Conservation (phyloP, 1,140 invertebrate genomes). For the Monomorium pharaonis region DNA sequence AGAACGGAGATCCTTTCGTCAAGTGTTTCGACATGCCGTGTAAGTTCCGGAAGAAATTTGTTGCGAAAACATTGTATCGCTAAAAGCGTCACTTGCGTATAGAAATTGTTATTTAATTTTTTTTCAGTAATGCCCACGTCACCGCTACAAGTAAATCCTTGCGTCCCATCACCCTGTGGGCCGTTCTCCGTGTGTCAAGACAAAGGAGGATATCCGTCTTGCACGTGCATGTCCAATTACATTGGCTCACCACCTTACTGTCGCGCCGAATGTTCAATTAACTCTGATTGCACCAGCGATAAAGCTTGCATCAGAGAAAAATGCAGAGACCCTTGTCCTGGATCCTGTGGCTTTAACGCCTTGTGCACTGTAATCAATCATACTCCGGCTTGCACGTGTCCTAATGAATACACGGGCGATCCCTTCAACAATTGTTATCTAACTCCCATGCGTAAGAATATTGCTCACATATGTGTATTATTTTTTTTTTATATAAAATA, state of each 20-base stretch:
- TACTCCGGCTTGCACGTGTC: conserved; percentile 86
- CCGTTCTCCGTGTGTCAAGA: conserved; percentile 86
- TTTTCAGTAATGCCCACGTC: conserved; percentile 47
- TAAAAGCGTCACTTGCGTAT: background rate
- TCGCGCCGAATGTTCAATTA: conserved; percentile 89
- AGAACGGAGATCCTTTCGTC: conserved; percentile 86
- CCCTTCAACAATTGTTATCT: conserved; percentile 86
- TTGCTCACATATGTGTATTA: background rate
- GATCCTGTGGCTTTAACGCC: conserved; percentile 90
- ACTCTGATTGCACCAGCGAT: conserved; percentile 90
- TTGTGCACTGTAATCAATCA: conserved; percentile 86
- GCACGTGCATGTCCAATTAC: conserved; percentile 86
- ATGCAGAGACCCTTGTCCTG: conserved; percentile 90
- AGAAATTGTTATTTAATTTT: background rate
- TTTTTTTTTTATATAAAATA: background rate
- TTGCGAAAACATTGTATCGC: background rate
- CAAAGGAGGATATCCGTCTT: conserved; percentile 84
- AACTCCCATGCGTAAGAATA: conserved; percentile 78
- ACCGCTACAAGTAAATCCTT: conserved; percentile 77
- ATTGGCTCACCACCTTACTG: conserved; percentile 90
- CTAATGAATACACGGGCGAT: conserved; percentile 86
- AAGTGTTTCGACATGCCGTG: conserved; percentile 83
- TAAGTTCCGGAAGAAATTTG: conserved; percentile 77
- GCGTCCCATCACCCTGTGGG: conserved; percentile 87
- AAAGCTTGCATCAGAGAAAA: conserved; percentile 90